A percentile compares a stretch with the other conserved stretches of the same genome.
Evolutionary conservation across 2,888 invertebrate species (phyloP).

Genomic region (Punctoribates punctum): DNA sequence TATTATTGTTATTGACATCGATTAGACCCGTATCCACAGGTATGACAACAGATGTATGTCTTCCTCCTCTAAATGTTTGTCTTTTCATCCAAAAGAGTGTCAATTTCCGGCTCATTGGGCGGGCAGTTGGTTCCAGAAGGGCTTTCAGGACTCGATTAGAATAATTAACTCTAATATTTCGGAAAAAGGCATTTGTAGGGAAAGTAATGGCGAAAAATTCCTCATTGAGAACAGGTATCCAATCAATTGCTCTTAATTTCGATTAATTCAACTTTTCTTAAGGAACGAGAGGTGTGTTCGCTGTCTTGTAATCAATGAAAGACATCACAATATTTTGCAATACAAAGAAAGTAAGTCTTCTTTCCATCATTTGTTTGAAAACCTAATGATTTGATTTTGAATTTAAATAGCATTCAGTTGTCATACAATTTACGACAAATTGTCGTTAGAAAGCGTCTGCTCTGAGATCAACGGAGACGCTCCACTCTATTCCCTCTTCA

Average conservation of each 20-base stretch:
- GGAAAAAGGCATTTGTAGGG: constrained; percentile 47
- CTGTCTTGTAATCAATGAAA: constrained; percentile 52
- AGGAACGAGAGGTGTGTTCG: constrained; percentile 52
- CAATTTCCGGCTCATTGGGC: constrained; percentile 47
- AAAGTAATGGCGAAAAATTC: constrained; percentile 47
- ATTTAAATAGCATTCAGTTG: constrained; percentile 34
- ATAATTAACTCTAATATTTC: constrained; percentile 46
- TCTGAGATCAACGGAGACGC: constrained; percentile 54
- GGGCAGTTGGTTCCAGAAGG: constrained; percentile 49
- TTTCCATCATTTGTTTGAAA: not conserved
- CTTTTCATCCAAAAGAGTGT: too few species aligned
- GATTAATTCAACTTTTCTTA: not conserved
- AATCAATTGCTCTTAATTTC: not conserved
- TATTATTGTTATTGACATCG: not conserved
- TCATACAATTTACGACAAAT: constrained; percentile 19
- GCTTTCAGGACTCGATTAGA: constrained; percentile 46
- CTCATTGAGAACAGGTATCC: constrained; percentile 48
- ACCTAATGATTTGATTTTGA: constrained; percentile 1
- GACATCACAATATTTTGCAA: constrained; percentile 53
- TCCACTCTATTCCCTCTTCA: constrained; percentile 54
- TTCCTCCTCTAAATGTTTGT: too few species aligned
- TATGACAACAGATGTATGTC: not conserved
- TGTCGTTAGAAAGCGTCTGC: constrained; percentile 51
- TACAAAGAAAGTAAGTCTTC: constrained; percentile 49
- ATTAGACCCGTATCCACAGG: not conserved